Evolutionary conservation across 2,113 vertebrate genomes (phyloP), one percentile per base, ranked within the genome.

Genomic region (Hemicordylus capensis): DNA sequence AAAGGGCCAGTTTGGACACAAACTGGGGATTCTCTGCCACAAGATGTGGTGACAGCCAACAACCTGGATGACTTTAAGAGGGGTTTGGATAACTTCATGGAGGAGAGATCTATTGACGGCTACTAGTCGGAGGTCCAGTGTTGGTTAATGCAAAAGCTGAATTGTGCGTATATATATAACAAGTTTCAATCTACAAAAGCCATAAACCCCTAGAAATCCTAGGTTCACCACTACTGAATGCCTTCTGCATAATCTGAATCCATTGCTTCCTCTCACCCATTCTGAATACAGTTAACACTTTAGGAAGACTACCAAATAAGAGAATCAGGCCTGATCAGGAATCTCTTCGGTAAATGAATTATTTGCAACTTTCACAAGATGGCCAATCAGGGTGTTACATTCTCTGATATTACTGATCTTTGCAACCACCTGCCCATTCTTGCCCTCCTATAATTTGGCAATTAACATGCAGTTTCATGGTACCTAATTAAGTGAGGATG

Each of bases 401-500:
- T 84, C 14, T 85, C 14, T 85, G 58, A 85, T 42, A 76, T 59
- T 86, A 82, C 75, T 84, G 70, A 72, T 85, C 78, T 88, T 91
- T 80, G 10, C 51, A 90, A 79, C 48, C 81, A 89, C 93, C 91
- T 92, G 87, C 85, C 85, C 79, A 89, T 89, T 80, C 76, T 84
- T 86, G 87, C 66, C 88, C 80, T 91, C 88, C 70, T 90, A 64
- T 89, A 94, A 91, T 31, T 66, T 89, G 88, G 81, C 91, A 95
- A 95, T 94, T 92, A 93, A 92, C 89, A 89, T 85, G 80, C 87
- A 95, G 85, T 80, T 95, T 90, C 88, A 90, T 95, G 94, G 93
- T 89, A 89, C 85, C 82, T 94, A 93, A 96, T 96, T 96, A 95
- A 96, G 87, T 90, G 89, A 88, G 85, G 92, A 92, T 6, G 6